Base-by-base conservation (phyloP, 2,797 vertebrate species). In the Chelidonichthys spinosus region DNA sequence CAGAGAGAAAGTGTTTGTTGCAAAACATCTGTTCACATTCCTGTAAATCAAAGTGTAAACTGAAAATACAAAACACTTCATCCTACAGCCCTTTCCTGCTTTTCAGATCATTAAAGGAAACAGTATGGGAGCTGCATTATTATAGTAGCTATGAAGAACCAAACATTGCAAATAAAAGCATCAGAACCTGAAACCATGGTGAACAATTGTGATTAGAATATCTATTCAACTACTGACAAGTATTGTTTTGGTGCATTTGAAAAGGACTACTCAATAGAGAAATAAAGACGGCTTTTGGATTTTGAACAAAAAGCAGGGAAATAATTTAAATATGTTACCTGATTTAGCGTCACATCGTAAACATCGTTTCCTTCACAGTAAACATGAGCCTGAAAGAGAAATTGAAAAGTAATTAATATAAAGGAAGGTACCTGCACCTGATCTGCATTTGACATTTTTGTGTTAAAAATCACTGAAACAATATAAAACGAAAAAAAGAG, bases 341-440 rank as follows among this genome's bases (percentile, higher is more conserved):
- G 97, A 90, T 97, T 98, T 3, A 98, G 87, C 96, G 97, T 97
- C 53, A 95, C 93, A 8, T 98, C 95, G 39, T 97, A 98, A 62
- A 97, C 86, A 53, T 96, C 92, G 0, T 89, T 88, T 62, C 95
- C 95, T 84, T 97, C 96, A 72, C 75, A 87, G 84, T 96, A 97
- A 46, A 98, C 95, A 35, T 96, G 95, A 60, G 96, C 96, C 97
- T 98, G 87, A 50, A 83, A 82, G 17, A 81, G 0, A 87, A 78
- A 76, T 4, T 0, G 5, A 64, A 62, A 2, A 36, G 43, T 47
- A 0, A 59, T 1, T 36, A 25, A 43, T 25, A 6, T 36, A 25
- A 76, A 72, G n/a, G 0, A 67, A n/a, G 18, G 3, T 6, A 37
- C 37, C 0, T 6, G 9, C n/a, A 67, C 13, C 14, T 55, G 6